Evolutionary conservation across 2,888 invertebrate genomes (phyloP).

Genomic region (Philereme vetulata): DNA sequence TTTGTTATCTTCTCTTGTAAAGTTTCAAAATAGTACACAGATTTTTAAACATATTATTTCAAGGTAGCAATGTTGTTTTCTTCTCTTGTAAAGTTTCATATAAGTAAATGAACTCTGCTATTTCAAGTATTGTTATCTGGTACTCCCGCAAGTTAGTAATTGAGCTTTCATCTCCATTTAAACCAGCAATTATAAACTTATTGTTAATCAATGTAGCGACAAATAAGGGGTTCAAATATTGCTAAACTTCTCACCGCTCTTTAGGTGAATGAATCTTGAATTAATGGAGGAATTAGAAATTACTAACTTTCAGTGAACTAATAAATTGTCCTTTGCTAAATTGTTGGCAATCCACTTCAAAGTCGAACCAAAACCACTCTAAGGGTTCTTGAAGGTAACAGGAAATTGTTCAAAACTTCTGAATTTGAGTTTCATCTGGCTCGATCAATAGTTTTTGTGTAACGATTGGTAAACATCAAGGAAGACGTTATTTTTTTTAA

Average conservation of each 20-base stretch:
- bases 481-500: conserved; percentile 68
- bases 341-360: conserved; percentile 22
- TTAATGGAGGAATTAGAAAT: conserved; percentile 69
- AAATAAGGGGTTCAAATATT: conserved; percentile 66
- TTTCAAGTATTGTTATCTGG: not conserved
- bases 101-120: not conserved
- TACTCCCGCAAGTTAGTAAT: conserved; percentile 18
- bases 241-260: conserved; percentile 57
- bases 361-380: conserved; percentile 17
- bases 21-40: too few relatives aligned
- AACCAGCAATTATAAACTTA: conserved; percentile 53
- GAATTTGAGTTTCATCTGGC: conserved; percentile 15
- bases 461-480: conserved; percentile 42
- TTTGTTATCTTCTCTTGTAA: too few relatives aligned
- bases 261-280: conserved; percentile 61
- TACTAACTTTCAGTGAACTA: conserved; percentile 58
- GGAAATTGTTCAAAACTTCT: conserved; percentile 25
- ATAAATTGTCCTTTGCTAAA: conserved; percentile 53
- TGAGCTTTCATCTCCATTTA: conserved; percentile 27
- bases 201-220: conserved; percentile 62
- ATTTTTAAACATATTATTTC: too few relatives aligned
- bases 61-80: too few relatives aligned
- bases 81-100: too few relatives aligned
- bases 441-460: conserved; percentile 24
- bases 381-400: not conserved